Conservation (phyloP, 2,888 invertebrate species). For the Eilema griseolum region DNA sequence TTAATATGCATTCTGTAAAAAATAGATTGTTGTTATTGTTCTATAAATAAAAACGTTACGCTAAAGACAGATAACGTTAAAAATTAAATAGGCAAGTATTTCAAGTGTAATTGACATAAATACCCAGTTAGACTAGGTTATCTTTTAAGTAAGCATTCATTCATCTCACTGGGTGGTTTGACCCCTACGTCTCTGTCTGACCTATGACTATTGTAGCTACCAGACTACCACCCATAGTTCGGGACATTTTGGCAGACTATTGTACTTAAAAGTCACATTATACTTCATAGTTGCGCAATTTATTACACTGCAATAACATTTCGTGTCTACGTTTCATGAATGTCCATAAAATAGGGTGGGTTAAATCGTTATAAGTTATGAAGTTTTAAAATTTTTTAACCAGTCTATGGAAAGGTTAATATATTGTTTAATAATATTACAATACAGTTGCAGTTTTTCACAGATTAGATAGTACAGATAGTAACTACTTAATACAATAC, state of each 20-base stretch:
- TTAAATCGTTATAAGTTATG: no score
- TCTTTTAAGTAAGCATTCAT: slow-evolving; percentile 64
- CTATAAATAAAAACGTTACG: slow-evolving; percentile 22
- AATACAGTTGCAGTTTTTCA: no score
- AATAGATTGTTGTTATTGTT: background rate
- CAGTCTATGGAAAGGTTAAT: no score
- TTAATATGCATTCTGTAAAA: background rate
- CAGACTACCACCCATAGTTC: slow-evolving; percentile 30
- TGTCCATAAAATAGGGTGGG: background rate
- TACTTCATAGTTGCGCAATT: slow-evolving; percentile 53
- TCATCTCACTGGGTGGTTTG: slow-evolving; percentile 50
- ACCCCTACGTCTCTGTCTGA: slow-evolving; percentile 53
- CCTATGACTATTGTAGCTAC: slow-evolving; percentile 33
- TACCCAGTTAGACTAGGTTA: slow-evolving; percentile 49
- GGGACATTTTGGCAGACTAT: slow-evolving; percentile 59
- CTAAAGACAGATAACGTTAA: slow-evolving; percentile 41
- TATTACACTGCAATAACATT: slow-evolving; percentile 50
- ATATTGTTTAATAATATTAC: no score
- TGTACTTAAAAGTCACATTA: slow-evolving; percentile 73
- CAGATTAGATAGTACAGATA: no score
- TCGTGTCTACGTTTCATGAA: no score
- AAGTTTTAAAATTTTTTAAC: no score
- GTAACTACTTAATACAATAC: no score
- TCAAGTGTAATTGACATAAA: slow-evolving; percentile 47
- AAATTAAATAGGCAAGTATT: slow-evolving; percentile 35